Evolutionary conservation across 2,888 invertebrate genomes (phyloP), one percentile per base, ranked within the genome.

Genomic region (Rhamnusium bicolor): DNA sequence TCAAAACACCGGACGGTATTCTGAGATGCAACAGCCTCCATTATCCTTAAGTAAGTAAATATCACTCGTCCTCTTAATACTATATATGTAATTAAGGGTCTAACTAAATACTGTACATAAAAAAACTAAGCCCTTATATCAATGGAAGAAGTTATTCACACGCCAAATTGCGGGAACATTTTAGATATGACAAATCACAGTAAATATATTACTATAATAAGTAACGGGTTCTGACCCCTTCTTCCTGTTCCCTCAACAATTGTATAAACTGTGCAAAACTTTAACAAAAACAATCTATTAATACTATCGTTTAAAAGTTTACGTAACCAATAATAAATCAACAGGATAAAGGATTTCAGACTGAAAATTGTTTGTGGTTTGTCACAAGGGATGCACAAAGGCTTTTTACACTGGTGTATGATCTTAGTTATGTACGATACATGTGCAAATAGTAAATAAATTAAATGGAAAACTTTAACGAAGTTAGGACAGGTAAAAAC

Each of bases 171-270:
- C 67, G 75, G 76, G 74, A 79, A 74, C 75, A 73, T 74, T 74
- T 80, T 77, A 78, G 84, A 84, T 83, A 84, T 84, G 84, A 79
- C 83, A 81, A 83, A 84, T 84, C 83, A 84, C 83, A 84, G 83
- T 81, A 79, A 81, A 76, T 80, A 74, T 77, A 78, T 79, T 77
- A 79, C 73, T 76, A 77, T 75, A 62, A 72, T 72, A 54, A 68
- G 51, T 69, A 66, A 47, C 60, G 58, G 61, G 71, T 56, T 73
- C 65, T 68, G 61, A 61, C 67, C 73, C 60, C 61, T 67, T 61
- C 51, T 69, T 77, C 72, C 73, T 69, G 79, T 79, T 80, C 79
- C 80, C 80, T 75, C 75, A 77, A 82, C 79, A 76, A 75, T 74
- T 76, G 56, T 80, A 79, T 81, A 84, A 84, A 83, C 81, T 82